Percentiles rank a stretch among this genome's conserved stretches.
These are phyloP conservation scores for Pitangus sulphuratus DNA, from an alignment of 2,797 vertebrate genomes.

Conservation along the genomic window DNA sequence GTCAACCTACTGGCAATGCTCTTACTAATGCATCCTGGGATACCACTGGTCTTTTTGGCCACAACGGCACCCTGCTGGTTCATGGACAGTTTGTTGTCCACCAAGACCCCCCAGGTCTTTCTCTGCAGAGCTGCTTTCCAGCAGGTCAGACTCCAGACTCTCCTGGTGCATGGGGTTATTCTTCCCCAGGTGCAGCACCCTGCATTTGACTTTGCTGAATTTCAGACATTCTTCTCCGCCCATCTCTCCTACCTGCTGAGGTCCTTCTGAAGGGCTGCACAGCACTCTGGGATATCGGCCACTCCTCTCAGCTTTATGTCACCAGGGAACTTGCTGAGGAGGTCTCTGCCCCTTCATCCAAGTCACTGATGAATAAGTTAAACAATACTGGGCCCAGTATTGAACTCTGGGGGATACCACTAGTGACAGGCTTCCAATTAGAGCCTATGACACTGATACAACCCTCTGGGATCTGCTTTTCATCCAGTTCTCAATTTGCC, in stretches of 20 bases:
- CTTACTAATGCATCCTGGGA: background rate
- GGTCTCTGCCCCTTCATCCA: background rate
- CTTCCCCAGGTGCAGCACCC: background rate
- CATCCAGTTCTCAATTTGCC: background rate
- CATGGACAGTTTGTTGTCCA: accelerated
- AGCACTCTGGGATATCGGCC: accelerated
- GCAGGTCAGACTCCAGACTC: background rate
- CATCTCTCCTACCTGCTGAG: background rate
- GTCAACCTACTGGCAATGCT: background rate
- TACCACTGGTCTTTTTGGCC: background rate
- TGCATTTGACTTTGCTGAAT: background rate
- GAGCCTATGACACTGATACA: background rate
- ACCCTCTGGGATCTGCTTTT: background rate
- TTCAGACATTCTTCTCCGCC: background rate
- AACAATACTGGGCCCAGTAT: background rate
- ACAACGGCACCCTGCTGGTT: background rate
- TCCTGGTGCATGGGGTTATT: background rate
- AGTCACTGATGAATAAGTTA: background rate
- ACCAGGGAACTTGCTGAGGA: background rate
- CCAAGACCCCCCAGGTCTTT: too few species aligned
- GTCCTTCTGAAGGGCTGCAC: background rate
- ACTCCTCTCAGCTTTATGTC: background rate
- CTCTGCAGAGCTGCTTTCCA: background rate
- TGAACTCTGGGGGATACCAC: background rate
- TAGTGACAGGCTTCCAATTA: background rate